Percentiles rank a stretch among this genome's conserved stretches.
phyloP scores from a whole-genome alignment of 2,113 vertebrate genomes.

The Sturnira hondurensis region DNA sequence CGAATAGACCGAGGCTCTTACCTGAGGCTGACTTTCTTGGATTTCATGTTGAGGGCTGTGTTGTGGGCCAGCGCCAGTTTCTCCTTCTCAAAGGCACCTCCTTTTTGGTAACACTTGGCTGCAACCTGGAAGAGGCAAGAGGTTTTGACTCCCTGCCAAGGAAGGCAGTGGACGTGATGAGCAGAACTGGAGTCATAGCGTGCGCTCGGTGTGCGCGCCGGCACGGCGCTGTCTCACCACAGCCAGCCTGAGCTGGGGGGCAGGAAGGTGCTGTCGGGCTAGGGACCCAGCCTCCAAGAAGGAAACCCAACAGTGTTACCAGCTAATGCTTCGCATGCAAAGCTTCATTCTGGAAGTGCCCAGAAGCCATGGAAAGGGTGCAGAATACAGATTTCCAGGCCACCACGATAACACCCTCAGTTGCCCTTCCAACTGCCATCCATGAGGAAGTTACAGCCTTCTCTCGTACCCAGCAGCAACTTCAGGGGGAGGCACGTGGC shows the following conservation, averaged over 20 bases:
- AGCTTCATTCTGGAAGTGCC: neutral
- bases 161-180: neutral
- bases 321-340: neutral
- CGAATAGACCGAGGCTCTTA: slow-evolving; percentile 41
- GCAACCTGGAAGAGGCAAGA: slow-evolving; percentile 81
- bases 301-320: neutral
- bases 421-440: neutral
- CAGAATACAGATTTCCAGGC: neutral
- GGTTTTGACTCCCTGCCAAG: neutral
- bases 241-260: neutral
- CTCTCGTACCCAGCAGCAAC: neutral
- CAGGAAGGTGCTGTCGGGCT: neutral
- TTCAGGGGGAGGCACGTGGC: neutral
- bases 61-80: slow-evolving; percentile 84
- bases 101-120: slow-evolving; percentile 88
- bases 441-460: neutral
- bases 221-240: neutral
- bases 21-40: slow-evolving; percentile 83
- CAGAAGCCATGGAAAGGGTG: neutral
- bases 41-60: slow-evolving; percentile 82
- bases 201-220: neutral
- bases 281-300: neutral
- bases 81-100: slow-evolving; percentile 83
- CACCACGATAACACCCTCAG: neutral
- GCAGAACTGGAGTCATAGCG: neutral